Conservation (phyloP, 1,140 invertebrate species). For the Drosophila sproati region DNA sequence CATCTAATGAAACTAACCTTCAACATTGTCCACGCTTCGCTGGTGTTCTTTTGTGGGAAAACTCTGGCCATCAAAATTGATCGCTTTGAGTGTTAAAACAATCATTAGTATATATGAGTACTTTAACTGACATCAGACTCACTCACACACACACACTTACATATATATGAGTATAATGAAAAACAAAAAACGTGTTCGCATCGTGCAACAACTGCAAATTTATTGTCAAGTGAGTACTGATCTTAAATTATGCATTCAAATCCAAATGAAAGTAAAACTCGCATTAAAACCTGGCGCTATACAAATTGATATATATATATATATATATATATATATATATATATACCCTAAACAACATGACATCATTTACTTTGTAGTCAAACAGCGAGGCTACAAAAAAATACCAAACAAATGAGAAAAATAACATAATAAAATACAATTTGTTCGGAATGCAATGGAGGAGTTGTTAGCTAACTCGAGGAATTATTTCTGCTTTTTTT, state of each 20-base stretch:
- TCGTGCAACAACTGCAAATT: constrained; percentile 55
- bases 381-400: constrained; percentile 44
- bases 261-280: constrained; percentile 79
- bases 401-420: constrained; percentile 40
- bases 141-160: background rate
- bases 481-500: constrained; percentile 23
- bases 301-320: background rate
- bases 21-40: constrained; percentile 61
- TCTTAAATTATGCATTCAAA: constrained; percentile 75
- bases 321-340: constrained; percentile 8
- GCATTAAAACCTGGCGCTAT: constrained; percentile 67
- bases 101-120: constrained; percentile 1
- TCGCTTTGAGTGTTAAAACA: too few relatives aligned
- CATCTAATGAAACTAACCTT: constrained; percentile 55
- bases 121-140: constrained; percentile 21
- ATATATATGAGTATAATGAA: constrained; percentile 3
- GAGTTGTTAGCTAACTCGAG: constrained; percentile 31
- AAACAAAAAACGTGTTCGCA: constrained; percentile 16
- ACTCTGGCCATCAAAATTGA: constrained; percentile 33
- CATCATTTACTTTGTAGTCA: constrained; percentile 75
- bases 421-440: constrained; percentile 22
- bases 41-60: constrained; percentile 52
- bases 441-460: constrained; percentile 60
- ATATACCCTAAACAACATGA: constrained; percentile 50
- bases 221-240: constrained; percentile 24